These are phyloP conservation scores for Leptinotarsa texana DNA, from an alignment of 1,140 invertebrate genomes.

Conservation along the genomic window DNA sequence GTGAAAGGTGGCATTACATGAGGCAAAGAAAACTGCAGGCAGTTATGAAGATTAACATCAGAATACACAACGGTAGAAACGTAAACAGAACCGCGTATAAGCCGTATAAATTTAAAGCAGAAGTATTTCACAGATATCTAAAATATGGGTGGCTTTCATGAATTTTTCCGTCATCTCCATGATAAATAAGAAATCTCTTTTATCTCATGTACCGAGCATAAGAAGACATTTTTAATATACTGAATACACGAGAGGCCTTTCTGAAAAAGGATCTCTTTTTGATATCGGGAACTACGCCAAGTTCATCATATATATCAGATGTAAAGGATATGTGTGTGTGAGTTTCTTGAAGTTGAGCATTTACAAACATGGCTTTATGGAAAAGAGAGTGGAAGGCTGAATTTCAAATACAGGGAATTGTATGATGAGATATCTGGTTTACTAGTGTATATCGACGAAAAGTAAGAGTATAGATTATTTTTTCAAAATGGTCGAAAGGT, in stretches of 20 bases:
- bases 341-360: constrained; percentile 7
- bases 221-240: constrained; percentile 30
- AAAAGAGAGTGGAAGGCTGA: too few relatives aligned
- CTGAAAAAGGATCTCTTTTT: constrained; percentile 22
- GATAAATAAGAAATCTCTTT: constrained; percentile 47
- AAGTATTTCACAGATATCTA: constrained; percentile 36
- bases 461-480: too few relatives aligned
- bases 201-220: constrained; percentile 33
- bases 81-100: constrained; percentile 3
- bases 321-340: constrained; percentile 12
- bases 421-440: too few relatives aligned
- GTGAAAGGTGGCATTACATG: constrained; percentile 12
- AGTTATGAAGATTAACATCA: constrained; percentile 19
- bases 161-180: constrained; percentile 45
- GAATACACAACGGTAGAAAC: constrained; percentile 15
- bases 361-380: too few relatives aligned
- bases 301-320: constrained; percentile 15
- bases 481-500: too few relatives aligned
- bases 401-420: too few relatives aligned
- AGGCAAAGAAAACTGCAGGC: constrained; percentile 16
- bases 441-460: too few relatives aligned
- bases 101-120: constrained; percentile 12
- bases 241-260: constrained; percentile 17
- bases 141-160: constrained; percentile 43
- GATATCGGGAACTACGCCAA: constrained; percentile 20